A percentile compares a stretch with the other conserved stretches of the same genome.
Evolutionary conservation across 2,113 vertebrate species (phyloP).

Genomic region (Oplegnathus fasciatus): DNA sequence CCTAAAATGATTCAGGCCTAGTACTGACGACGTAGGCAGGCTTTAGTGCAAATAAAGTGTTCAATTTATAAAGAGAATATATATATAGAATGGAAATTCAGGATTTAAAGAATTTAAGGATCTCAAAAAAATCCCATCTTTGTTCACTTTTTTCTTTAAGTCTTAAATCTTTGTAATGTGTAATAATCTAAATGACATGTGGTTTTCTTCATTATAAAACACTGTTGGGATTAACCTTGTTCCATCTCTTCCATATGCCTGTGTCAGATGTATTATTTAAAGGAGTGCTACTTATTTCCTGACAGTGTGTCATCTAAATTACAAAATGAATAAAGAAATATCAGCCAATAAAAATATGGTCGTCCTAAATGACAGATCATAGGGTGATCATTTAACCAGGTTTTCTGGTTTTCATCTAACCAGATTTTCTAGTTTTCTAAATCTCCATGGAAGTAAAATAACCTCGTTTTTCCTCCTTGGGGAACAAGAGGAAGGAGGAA

Average conservation of each 20-base stretch:
- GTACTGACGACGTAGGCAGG: no score
- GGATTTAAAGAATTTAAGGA: background rate
- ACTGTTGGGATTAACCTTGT: background rate
- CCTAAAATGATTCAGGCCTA: no score
- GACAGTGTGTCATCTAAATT: background rate
- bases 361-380: constrained; percentile 5
- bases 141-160: background rate
- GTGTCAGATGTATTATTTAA: constrained; percentile 27
- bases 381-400: constrained; percentile 18
- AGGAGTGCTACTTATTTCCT: background rate
- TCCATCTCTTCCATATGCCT: background rate
- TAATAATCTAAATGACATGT: constrained; percentile 5
- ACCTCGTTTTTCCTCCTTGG: constrained; percentile 43
- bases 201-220: constrained; percentile 22
- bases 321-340: background rate
- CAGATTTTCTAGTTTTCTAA: constrained; percentile 56
- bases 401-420: constrained; percentile 33
- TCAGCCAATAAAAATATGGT: background rate
- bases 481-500: constrained; percentile 47
- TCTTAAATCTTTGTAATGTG: background rate
- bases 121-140: background rate
- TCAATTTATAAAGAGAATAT: no score
- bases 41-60: no score
- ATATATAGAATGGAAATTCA: no score
- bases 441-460: constrained; percentile 47